Evolutionary conservation across 2,888 invertebrate species (phyloP).

Genomic region (Strigamia transsilvanica): DNA sequence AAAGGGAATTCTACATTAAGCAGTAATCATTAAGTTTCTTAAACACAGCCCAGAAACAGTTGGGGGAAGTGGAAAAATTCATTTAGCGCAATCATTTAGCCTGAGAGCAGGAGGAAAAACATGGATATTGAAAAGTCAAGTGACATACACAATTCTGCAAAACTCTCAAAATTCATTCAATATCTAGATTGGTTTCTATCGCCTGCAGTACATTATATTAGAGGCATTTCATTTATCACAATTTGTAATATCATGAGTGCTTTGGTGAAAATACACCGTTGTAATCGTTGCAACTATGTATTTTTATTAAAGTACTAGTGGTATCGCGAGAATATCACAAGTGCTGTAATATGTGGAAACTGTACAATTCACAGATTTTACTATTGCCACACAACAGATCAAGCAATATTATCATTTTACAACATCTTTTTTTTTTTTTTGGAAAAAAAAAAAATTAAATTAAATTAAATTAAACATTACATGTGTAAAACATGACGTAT

Average conservation of each 20-base stretch:
- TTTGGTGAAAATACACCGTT: constrained; percentile 10
- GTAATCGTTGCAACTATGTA: constrained; percentile 4
- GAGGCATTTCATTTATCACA: constrained; percentile 18
- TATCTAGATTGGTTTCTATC: constrained; percentile 20
- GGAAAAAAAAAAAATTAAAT: not conserved
- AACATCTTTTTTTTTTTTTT: not conserved
- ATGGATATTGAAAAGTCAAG: constrained; percentile 14
- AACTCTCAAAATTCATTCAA: not conserved
- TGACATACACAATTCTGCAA: constrained; percentile 16
- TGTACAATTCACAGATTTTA: not conserved
- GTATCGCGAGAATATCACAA: not conserved
- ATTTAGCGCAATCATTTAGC: constrained; percentile 33
- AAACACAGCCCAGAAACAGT: constrained; percentile 32
- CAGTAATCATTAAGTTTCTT: not conserved
- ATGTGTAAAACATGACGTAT: constrained; percentile 14
- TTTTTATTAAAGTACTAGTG: constrained; percentile 26
- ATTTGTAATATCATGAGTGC: constrained; percentile 18
- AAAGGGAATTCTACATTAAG: constrained; percentile 1
- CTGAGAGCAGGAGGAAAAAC: constrained; percentile 48
- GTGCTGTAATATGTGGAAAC: not conserved
- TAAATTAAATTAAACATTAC: not conserved
- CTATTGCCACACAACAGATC: not conserved
- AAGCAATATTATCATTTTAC: not conserved
- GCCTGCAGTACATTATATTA: not conserved
- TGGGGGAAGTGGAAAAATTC: not conserved